Conservation (phyloP, 2,888 invertebrate genomes). For the Campopleginae sp. region DNA sequence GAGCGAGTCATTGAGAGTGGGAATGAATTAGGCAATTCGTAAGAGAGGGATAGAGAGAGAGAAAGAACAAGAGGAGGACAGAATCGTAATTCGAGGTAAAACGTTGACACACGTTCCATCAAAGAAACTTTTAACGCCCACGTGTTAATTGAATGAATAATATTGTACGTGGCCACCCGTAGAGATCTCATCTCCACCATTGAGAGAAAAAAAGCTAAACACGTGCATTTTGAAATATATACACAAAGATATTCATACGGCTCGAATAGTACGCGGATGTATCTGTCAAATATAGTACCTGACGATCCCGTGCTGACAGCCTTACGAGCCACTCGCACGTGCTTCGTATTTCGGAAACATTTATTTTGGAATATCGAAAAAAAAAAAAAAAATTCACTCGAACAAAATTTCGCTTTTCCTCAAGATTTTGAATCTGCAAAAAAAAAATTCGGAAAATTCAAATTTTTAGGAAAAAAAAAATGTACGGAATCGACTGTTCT, state of each 20-base stretch:
- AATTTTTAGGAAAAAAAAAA: not conserved
- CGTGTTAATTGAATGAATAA: conserved; percentile 68
- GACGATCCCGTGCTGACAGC: conserved; percentile 4
- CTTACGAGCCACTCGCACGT: conserved; percentile 25
- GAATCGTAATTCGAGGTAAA: conserved; percentile 29
- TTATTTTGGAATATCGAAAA: not conserved
- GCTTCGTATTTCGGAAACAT: not conserved
- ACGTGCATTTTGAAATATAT: conserved; percentile 22
- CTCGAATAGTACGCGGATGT: not conserved
- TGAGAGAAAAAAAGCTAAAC: not conserved
- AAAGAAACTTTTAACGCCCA: conserved; percentile 64
- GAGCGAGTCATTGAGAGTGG: conserved; percentile 1
- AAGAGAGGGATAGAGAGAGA: conserved; percentile 1
- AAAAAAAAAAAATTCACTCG: not conserved
- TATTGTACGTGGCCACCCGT: conserved; percentile 33
- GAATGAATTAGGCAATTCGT: not conserved
- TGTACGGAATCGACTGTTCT: not conserved
- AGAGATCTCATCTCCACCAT: conserved; percentile 14
- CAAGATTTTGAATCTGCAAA: not conserved
- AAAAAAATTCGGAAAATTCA: not conserved
- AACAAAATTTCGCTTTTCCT: not conserved
- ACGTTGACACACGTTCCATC: conserved; percentile 62
- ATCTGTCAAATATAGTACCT: conserved; percentile 3
- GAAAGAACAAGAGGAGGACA: not conserved
- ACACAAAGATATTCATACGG: not conserved